Percentiles rank a stretch among this genome's conserved stretches.
Conservation (phyloP, 2,797 vertebrate genomes). For the Tachyglossus aculeatus region DNA sequence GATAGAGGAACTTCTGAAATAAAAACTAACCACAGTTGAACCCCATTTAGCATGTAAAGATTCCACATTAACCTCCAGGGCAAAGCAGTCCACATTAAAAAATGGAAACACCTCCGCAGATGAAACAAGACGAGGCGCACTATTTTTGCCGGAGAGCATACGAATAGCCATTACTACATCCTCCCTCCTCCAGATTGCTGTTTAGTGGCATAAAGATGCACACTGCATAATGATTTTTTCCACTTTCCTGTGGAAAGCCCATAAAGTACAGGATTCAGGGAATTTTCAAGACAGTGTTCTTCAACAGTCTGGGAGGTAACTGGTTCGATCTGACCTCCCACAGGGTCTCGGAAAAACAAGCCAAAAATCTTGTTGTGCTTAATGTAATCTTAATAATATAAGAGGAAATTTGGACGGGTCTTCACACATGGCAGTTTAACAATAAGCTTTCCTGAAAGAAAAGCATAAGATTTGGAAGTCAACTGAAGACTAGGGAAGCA, state of each 20-base stretch:
- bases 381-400: too few species aligned
- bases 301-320: conserved; percentile 13
- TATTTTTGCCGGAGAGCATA: conserved; percentile 46
- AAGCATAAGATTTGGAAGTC: too few species aligned
- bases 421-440: too few species aligned
- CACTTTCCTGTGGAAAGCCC: conserved; percentile 1
- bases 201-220: conserved; percentile 52
- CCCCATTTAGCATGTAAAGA: conserved; percentile 63
- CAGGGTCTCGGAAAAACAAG: background rate
- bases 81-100: conserved; percentile 61
- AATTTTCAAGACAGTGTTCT: conserved; percentile 20
- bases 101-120: conserved; percentile 53
- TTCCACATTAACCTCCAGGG: conserved; percentile 56
- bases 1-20: conserved; percentile 32
- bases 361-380: background rate
- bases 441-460: too few species aligned
- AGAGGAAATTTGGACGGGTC: too few species aligned
- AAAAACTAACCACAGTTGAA: conserved; percentile 56
- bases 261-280: conserved; percentile 30
- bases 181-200: conserved; percentile 51
- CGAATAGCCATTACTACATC: conserved; percentile 49
- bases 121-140: conserved; percentile 50
- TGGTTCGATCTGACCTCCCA: conserved; percentile 5
- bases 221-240: conserved; percentile 26
- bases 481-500: too few species aligned